Evolutionary conservation across 2,888 invertebrate species (phyloP), one percentile per base, ranked within the genome.

Genomic region (Troides oblongomaculatus): DNA sequence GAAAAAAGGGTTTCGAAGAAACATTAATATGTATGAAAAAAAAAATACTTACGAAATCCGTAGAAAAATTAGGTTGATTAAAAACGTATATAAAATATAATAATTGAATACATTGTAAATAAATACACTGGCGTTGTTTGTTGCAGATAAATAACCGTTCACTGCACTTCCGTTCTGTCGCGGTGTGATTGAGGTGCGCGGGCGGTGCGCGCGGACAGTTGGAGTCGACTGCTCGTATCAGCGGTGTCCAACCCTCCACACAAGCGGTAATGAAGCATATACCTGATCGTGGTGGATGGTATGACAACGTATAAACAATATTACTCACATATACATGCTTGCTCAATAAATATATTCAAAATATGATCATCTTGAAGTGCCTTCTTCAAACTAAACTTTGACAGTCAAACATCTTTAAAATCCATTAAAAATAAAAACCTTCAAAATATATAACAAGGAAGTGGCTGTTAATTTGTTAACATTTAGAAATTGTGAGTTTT

Each of bases 141-240:
- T 50, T 50, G 39, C 46, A 36, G 46, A 46, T 56, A 50, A 30
- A 60, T 60, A 60, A 14, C 62, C 61, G 60, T 64, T 70, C 70
- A 70, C 70, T 67, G 70, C 70, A 71, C 68, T 68, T 71, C 71
- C 71, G 68, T 57, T 68, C 1, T 64, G 59, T 21, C 56, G 66
- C 62, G 56, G 60, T 64, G 43, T 12, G 36, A 68, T 62, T 61
- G 64, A 66, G 73, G 80, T 81, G 84, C 76, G 70, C 70, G 67
- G 64, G 69, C 53, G 62, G 21, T 62, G 63, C 21, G 76, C 72
- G 75, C 78, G 76, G 76, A 75, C 79, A 81, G 78, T 82, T 80
- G 71, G 76, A 78, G 82, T 84, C 86, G 84, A 86, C 69, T 70
- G 66, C 58, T 63, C 62, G 56, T 60, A 59, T 30, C n/a, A 56